These are phyloP conservation scores for Gobionotothen gibberifrons DNA, from an alignment of 2,797 vertebrate genomes.

Conservation along the genomic window DNA sequence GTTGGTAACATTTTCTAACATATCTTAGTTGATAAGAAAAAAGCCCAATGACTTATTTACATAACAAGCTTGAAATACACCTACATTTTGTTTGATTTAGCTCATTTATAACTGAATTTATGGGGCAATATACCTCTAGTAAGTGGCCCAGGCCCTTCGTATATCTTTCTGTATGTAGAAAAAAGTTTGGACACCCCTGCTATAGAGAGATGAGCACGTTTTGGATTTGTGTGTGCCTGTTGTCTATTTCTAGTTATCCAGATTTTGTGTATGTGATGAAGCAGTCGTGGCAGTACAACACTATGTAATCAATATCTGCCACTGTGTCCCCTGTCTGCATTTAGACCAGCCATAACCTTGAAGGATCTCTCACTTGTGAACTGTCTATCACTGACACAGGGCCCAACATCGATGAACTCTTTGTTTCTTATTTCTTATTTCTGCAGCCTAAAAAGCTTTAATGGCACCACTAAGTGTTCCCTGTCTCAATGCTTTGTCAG, in stretches of 20 bases:
- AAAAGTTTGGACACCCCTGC: too few relatives aligned
- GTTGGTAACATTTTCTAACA: too few relatives aligned
- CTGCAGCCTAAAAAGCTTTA: constrained; percentile 10
- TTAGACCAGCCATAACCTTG: constrained; percentile 34
- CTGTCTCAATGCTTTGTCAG: constrained; percentile 31
- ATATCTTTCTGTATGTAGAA: too few relatives aligned
- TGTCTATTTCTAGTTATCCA: constrained; percentile 2
- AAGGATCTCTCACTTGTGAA: constrained; percentile 9
- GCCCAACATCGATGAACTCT: background rate
- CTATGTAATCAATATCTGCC: constrained; percentile 35
- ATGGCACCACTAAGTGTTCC: constrained; percentile 1
- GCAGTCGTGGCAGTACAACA: background rate
- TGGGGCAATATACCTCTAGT: too few relatives aligned
- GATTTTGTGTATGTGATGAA: constrained; percentile 20
- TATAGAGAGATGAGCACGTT: background rate
- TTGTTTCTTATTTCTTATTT: constrained; percentile 10
- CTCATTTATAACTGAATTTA: too few relatives aligned
- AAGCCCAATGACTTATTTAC: too few relatives aligned
- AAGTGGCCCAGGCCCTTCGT: too few relatives aligned
- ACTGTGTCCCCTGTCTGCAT: constrained; percentile 28
- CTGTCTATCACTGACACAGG: constrained; percentile 2
- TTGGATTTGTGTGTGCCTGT: background rate
- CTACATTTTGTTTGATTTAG: too few relatives aligned
- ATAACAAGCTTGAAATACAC: too few relatives aligned
- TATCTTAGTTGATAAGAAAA: too few relatives aligned